Base-by-base conservation (phyloP, 2,113 vertebrate genomes). In the Ascaphus truei region DNA sequence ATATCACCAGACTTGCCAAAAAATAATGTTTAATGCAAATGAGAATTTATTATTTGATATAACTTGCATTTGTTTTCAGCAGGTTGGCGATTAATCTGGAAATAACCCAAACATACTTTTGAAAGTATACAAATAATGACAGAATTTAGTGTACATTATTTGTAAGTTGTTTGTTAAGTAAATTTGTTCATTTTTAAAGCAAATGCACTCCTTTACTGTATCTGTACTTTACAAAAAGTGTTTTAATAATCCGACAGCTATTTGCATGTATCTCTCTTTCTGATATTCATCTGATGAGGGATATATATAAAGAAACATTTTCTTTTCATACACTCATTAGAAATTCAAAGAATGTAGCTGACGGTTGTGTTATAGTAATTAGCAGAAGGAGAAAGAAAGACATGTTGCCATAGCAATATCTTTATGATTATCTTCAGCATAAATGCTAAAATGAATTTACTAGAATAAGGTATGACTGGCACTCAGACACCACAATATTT, bases 361-460 rank as follows among this genome's bases (percentile, higher is more conserved):
- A 75, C 87, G 77, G 83, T 85, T 85, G 84, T 90, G 85, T 81
- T 90, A 83, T 76, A 77, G 85, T 90, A 91, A 92, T 92, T 90
- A 91, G 81, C 74, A 77, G 75, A 78, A 75, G 67, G 76, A 41
- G 76, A 83, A 85, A 90, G 85, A 89, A 90, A 88, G 82, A 82
- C 84, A 82, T 75, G 90, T 91, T 90, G 86, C 88, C 88, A 90
- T 91, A 89, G 89, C 88, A 90, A 92, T 89, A 67, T 0, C 47
- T 86, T 90, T 86, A 91, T 89, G 83, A 85, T 88, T 86, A 89
- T 90, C 81, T 89, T 84, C 86, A 85, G 89, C 86, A 88, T 90
- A 89, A 92, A 89, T 85, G 88, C 82, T 59, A 75, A 85, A 86
- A 87, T 90, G 90, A 88, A 90, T 91, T 89, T 89, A 86, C 83